Percentiles rank a stretch among this genome's conserved stretches.
phyloP scores from a whole-genome alignment of 1,140 invertebrate species.

The Halotydeus destructor region DNA sequence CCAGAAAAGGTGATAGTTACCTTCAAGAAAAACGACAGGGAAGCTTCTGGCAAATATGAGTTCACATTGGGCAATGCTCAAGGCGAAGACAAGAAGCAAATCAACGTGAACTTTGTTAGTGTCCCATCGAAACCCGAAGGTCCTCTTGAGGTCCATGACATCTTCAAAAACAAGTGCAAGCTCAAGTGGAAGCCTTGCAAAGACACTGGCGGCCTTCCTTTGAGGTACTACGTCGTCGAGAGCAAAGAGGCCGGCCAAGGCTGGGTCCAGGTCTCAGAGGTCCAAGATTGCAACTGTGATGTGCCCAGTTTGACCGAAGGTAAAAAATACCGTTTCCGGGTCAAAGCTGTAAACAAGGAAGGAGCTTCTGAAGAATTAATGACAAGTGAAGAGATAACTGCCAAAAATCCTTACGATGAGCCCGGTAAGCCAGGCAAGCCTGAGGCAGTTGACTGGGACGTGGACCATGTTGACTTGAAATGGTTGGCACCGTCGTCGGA shows the following conservation, averaged over 20 bases:
- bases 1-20: constrained; percentile 73
- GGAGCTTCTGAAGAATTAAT: constrained; percentile 54
- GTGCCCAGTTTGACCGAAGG: constrained; percentile 88
- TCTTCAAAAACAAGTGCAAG: constrained; percentile 75
- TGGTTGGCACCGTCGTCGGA: constrained; percentile 75
- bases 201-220: constrained; percentile 77
- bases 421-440: constrained; percentile 73
- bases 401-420: constrained; percentile 95
- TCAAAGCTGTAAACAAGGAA: constrained; percentile 71
- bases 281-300: constrained; percentile 38
- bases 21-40: constrained; percentile 63
- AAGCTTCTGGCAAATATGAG: constrained; percentile 54
- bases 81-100: constrained; percentile 60
- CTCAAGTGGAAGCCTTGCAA: constrained; percentile 73
- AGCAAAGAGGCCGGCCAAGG: constrained; percentile 53
- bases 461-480: constrained; percentile 81
- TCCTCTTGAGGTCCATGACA: constrained; percentile 63
- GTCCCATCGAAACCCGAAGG: constrained; percentile 64
- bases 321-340: constrained; percentile 77
- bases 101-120: constrained; percentile 46
- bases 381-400: constrained; percentile 62
- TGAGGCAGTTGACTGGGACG: constrained; percentile 85
- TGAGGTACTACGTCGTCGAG: constrained; percentile 84
- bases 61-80: constrained; percentile 65
- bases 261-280: background rate